Evolutionary conservation across 2,888 invertebrate species (phyloP).

Genomic region (Sinohyriopsis cumingii): DNA sequence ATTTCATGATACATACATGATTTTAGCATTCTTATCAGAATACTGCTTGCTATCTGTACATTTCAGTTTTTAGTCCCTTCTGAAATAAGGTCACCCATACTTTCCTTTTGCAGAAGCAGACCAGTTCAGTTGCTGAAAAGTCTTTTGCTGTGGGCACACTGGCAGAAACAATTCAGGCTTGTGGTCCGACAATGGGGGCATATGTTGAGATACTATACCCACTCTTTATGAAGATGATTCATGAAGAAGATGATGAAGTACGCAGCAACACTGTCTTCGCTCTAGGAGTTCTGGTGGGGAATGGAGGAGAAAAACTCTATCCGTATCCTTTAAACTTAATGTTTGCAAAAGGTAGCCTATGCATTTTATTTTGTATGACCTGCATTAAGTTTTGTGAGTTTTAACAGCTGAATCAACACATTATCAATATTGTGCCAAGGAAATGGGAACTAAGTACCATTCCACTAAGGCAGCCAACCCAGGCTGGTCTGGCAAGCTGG

Average conservation of each 20-base stretch:
- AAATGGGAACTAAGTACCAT: too few species aligned
- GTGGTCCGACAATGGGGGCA: slow-evolving; percentile 73
- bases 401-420: too few species aligned
- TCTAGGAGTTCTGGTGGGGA: slow-evolving; percentile 81
- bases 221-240: slow-evolving; percentile 77
- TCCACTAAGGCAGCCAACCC: too few species aligned
- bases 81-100: too few species aligned
- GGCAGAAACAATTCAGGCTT: slow-evolving; percentile 81
- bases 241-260: slow-evolving; percentile 81
- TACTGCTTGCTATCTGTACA: too few species aligned
- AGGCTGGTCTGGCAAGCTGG: too few species aligned
- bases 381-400: too few species aligned
- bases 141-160: slow-evolving; percentile 83
- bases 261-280: slow-evolving; percentile 85
- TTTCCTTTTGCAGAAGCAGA: slow-evolving; percentile 76
- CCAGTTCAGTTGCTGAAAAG: slow-evolving; percentile 79
- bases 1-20: too few species aligned
- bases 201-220: slow-evolving; percentile 79
- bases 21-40: too few species aligned
- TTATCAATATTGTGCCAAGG: too few species aligned
- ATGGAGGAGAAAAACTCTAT: slow-evolving; percentile 74
- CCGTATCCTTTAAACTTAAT: slow-evolving; percentile 59
- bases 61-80: too few species aligned
- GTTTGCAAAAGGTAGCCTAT: background rate
- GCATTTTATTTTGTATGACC: too few species aligned